A percentile compares a stretch with the other conserved stretches of the same genome.
phyloP scores from a whole-genome alignment of 92 coral and sea anemone species.

The Palythoa caribaeorum region DNA sequence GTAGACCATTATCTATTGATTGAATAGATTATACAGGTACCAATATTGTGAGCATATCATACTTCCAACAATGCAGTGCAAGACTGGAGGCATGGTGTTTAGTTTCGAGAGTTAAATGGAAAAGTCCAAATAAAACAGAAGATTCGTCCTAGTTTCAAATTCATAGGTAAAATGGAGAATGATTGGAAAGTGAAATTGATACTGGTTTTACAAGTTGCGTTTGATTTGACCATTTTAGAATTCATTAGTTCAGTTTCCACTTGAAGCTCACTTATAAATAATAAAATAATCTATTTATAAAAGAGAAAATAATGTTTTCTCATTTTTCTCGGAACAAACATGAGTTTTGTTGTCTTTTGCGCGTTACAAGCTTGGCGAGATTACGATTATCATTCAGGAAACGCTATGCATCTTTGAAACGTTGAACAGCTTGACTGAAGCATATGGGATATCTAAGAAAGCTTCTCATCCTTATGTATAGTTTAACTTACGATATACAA shows the following conservation, averaged over 20 bases:
- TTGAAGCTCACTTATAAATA: background rate
- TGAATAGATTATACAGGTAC: no score
- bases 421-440: background rate
- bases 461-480: background rate
- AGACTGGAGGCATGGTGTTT: no score
- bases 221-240: background rate
- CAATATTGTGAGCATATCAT: no score
- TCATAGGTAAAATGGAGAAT: background rate
- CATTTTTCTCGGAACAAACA: background rate
- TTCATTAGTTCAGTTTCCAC: background rate
- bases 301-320: background rate
- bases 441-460: background rate
- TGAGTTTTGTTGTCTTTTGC: background rate
- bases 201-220: background rate
- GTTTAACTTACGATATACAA: background rate
- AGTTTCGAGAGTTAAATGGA: no score
- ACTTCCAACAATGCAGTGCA: no score
- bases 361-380: background rate
- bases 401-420: background rate
- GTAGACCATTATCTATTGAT: no score
- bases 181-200: constrained; percentile 17
- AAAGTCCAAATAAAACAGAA: no score
- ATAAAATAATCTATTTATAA: background rate
- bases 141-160: background rate
- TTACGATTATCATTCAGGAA: background rate